Base-by-base conservation (phyloP, 2,797 vertebrate species). In the Gymnoscopelus microlampas region DNA sequence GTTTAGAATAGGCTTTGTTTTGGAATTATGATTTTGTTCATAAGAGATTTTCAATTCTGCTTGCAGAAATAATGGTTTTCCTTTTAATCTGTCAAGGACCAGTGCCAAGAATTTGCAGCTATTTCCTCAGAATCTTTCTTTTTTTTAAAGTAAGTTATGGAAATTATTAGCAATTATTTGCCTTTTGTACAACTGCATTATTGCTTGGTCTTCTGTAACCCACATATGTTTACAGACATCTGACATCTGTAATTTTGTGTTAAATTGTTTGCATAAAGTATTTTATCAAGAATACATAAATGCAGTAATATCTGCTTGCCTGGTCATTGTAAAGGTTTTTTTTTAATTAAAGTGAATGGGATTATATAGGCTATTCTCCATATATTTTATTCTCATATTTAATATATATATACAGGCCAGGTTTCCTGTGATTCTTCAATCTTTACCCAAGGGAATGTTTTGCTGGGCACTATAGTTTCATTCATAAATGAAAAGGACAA, bases 231-330 rank as follows among this genome's bases (percentile, higher is more conserved):
- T 68, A 62, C 61, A 23, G 60, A 77, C 3, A 68, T 39, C 57
- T 63, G 62, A 72, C 70, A 66, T 5, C 23, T 5, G 19, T 60
- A 6, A 63, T 57, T 76, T 9, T 1, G 8, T 79, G 65, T 80
- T 32, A 53, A 68, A 80, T 19, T 73, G 71, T 78, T 63, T 76
- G 44, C 70, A 60, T 47, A 69, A 76, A 70, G 67, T 74, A 77
- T 79, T 86, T 85, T 74, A 80, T 79, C 61, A 83, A 80, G 55
- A 89, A 86, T 89, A 88, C 88, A 90, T 56, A 35, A 13, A 53
- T 77, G 12, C 4, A 64, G 24, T 63, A 24, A 3, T n/a, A 62
- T 19, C 2, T 65, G n/a, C 8, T 39, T 44, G 55, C 39, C 13
- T 60, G 14, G 15, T 63, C 51, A 15, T 29, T 12, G 12, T 4